These are phyloP conservation scores for Erebia aethiops DNA, from an alignment of 2,888 invertebrate genomes.

Conservation along the genomic window DNA sequence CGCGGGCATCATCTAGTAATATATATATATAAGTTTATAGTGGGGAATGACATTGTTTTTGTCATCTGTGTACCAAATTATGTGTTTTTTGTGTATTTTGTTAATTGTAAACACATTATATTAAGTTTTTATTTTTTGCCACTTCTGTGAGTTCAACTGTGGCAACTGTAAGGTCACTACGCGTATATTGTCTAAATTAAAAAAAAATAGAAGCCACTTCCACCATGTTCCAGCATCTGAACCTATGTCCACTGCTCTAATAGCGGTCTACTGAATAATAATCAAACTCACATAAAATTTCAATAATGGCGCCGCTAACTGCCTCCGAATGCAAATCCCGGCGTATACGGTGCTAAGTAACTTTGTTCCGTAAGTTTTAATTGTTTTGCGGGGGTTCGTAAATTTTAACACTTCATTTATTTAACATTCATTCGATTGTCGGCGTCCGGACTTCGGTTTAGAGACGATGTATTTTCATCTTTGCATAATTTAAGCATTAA, in stretches of 20 bases:
- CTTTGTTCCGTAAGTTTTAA: slow-evolving; percentile 54
- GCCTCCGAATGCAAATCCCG: slow-evolving; percentile 72
- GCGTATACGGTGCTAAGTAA: slow-evolving; percentile 38
- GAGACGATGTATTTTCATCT: neutral
- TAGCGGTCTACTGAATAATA: slow-evolving; percentile 82
- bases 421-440: slow-evolving; percentile 32
- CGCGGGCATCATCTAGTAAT: no score
- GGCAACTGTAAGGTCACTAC: no score
- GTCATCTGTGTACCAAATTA: no score
- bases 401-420: slow-evolving; percentile 47
- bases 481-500: neutral
- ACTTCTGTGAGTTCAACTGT: no score
- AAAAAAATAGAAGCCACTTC: slow-evolving; percentile 49
- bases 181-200: no score
- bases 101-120: no score
- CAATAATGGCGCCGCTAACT: slow-evolving; percentile 77
- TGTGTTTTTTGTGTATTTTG: no score
- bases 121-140: no score
- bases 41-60: no score
- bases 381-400: slow-evolving; percentile 48
- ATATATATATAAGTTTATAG: no score
- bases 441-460: neutral
- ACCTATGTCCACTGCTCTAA: slow-evolving; percentile 77
- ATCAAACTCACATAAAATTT: slow-evolving; percentile 82
- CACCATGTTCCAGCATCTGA: slow-evolving; percentile 49